A percentile compares a stretch with the other conserved stretches of the same genome.
Evolutionary conservation across 2,797 vertebrate species (phyloP).

Genomic region (Chrysolophus pictus): DNA sequence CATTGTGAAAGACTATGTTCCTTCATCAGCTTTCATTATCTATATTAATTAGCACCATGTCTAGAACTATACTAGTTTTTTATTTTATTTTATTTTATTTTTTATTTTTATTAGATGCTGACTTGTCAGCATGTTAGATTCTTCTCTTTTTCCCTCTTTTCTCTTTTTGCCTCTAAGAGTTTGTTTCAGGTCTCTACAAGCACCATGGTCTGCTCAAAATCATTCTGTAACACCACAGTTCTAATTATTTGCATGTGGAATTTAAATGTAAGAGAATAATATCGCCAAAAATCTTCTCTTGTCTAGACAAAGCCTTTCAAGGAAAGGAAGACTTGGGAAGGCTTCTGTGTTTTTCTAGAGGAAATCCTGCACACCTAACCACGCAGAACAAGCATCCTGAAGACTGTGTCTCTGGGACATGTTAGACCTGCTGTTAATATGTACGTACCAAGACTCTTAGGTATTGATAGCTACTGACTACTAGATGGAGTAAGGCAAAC

Average conservation of each 20-base stretch:
- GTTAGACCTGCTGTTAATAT: background rate
- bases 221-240: background rate
- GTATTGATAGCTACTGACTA: background rate
- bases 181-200: conserved; percentile 52
- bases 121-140: background rate
- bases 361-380: background rate
- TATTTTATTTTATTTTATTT: background rate
- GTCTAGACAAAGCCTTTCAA: conserved; percentile 55
- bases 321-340: background rate
- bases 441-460: background rate
- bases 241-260: conserved; percentile 57
- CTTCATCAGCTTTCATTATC: background rate
- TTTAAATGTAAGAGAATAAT: conserved; percentile 47
- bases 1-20: background rate
- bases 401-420: background rate
- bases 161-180: background rate
- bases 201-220: background rate
- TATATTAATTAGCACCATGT: background rate
- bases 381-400: background rate
- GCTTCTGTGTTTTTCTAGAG: background rate
- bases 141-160: background rate
- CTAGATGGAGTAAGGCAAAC: background rate
- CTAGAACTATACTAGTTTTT: background rate
- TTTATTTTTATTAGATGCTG: background rate
- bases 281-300: conserved; percentile 28